Percentiles rank a stretch among this genome's conserved stretches.
Evolutionary conservation across 1,140 invertebrate genomes (phyloP).

Genomic region (Trinorchestia longiramus): DNA sequence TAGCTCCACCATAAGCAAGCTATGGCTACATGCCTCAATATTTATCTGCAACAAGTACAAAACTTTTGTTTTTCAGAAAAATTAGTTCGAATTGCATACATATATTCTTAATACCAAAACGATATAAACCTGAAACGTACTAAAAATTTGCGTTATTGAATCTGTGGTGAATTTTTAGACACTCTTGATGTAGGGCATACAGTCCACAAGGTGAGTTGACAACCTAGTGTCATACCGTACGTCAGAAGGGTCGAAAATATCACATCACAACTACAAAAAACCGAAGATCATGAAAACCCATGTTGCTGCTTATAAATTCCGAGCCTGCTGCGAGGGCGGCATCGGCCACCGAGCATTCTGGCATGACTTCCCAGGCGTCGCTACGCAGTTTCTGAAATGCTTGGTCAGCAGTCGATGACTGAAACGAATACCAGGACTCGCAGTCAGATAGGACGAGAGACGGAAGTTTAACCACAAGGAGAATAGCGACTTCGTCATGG

Average conservation of each 20-base stretch:
- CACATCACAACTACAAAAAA: background rate
- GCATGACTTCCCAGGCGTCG: slow-evolving; percentile 1
- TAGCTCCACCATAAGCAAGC: too few species aligned
- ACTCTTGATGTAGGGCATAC: background rate
- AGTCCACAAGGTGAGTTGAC: background rate
- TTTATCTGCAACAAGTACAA: too few species aligned
- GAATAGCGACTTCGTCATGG: slow-evolving; percentile 27
- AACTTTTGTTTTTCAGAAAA: too few species aligned
- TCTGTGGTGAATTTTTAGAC: background rate
- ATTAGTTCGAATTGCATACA: too few species aligned
- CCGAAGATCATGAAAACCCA: background rate
- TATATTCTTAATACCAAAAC: too few species aligned
- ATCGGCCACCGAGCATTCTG: background rate
- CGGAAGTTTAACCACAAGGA: slow-evolving; percentile 50
- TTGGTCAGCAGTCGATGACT: slow-evolving; percentile 27
- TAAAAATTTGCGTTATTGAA: background rate
- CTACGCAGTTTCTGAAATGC: slow-evolving; percentile 44
- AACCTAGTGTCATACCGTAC: background rate
- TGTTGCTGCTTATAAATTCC: background rate
- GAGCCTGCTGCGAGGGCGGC: background rate
- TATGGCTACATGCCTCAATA: too few species aligned
- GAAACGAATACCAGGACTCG: background rate
- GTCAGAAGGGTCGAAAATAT: background rate
- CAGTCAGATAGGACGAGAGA: slow-evolving; percentile 31
- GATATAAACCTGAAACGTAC: background rate